Evolutionary conservation across 92 coral and sea anemone genomes (phyloP).

Genomic region (Ricordea florida): DNA sequence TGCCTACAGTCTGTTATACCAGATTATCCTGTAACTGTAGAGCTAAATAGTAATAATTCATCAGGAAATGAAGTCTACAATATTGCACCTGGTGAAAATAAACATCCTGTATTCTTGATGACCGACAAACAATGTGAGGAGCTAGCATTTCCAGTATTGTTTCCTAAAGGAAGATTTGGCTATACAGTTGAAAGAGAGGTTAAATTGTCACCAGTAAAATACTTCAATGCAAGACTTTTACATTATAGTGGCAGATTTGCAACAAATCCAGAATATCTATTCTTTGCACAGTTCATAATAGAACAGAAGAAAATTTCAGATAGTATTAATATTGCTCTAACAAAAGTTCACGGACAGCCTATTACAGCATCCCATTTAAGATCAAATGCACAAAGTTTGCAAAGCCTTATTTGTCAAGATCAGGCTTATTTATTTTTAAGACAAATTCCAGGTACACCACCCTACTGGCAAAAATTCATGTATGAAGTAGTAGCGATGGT

Average conservation of each 20-base stretch:
- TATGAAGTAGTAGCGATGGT: slow-evolving; percentile 62
- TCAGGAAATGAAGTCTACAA: too few relatives aligned
- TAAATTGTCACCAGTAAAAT: slow-evolving; percentile 33
- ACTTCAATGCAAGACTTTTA: slow-evolving; percentile 50
- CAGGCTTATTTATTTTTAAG: slow-evolving; percentile 52
- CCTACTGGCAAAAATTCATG: slow-evolving; percentile 39
- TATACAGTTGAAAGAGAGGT: slow-evolving; percentile 31
- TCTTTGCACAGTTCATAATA: slow-evolving; percentile 62
- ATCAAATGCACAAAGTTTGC: slow-evolving; percentile 44
- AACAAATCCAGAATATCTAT: slow-evolving; percentile 59
- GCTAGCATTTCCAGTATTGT: slow-evolving; percentile 68
- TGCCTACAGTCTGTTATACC: too few relatives aligned
- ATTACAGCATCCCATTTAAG: slow-evolving; percentile 51
- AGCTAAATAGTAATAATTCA: too few relatives aligned
- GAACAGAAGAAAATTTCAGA: slow-evolving; percentile 56
- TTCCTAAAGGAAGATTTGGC: slow-evolving; percentile 68
- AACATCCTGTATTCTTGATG: too few relatives aligned
- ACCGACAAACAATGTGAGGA: slow-evolving; percentile 68
- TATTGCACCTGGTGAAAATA: too few relatives aligned
- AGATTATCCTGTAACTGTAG: too few relatives aligned
- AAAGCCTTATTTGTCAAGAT: slow-evolving; percentile 33
- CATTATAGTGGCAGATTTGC: slow-evolving; percentile 60
- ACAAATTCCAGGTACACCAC: slow-evolving; percentile 61
- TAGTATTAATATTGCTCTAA: slow-evolving; percentile 48
- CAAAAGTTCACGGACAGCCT: slow-evolving; percentile 53